Evolutionary conservation across 2,113 vertebrate genomes (phyloP), one percentile per base, ranked within the genome.

Genomic region (Calidris pugnax): DNA sequence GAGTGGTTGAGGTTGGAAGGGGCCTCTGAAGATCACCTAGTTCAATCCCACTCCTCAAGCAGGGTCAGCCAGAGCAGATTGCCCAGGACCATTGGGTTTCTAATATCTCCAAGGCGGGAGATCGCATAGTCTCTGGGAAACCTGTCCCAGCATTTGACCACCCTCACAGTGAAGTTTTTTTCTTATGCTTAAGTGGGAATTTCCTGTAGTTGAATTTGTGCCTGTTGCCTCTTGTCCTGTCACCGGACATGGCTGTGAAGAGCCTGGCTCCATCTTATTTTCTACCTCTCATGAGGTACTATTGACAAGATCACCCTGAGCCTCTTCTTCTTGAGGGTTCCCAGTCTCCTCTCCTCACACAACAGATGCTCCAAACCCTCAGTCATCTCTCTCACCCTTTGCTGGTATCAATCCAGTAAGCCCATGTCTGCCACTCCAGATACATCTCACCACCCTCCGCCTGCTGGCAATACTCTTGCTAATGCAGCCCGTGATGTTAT

Each of bases 381-480:
- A 22, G 0, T 10, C 67, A 79, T 3, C 67, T 76, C 13, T 53
- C 14, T 15, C 33, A 51, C 41, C 22, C 33, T 79, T 71, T 7
- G 7, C 39, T 86, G 56, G 51, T 72, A 64, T 39, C 72, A 63
- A 11, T n/a, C 35, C 35, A 53, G 33, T 22, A 47, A 76, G 13
- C 22, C 39, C 4, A 4, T 19, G 43, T 28, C n/a, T n/a, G n/a
- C n/a, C 8, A 7, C 11, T 79, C 47, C 55, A 82, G 66, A 35
- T 7, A 4, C 2, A 3, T 41, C 59, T 77, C 48, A 35, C 1
- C 3, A 11, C 13, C 7, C 24, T 35, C 5, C 10, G 41, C 14
- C 28, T 55, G 64, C 55, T 41, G 35, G 28, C 45, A 69, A 0
- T 5, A 19, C 12, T 59, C 30, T 35, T 76, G 63, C 83, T 59